Conservation (phyloP, 1,140 invertebrate genomes). For the Drosophila murphyi region DNA sequence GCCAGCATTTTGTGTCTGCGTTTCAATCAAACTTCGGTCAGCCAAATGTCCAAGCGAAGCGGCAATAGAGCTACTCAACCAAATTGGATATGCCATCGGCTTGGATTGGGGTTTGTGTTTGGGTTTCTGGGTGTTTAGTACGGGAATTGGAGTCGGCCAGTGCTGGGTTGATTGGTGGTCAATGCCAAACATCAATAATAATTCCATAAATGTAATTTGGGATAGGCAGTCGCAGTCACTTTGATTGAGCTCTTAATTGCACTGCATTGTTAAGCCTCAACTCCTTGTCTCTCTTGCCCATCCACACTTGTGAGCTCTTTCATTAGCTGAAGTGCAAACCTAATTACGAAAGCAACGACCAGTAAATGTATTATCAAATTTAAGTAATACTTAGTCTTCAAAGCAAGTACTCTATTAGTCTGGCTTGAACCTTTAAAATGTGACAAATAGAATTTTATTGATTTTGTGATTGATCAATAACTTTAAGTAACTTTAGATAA, state of each 20-base stretch:
- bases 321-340: conserved; percentile 61
- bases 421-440: too few relatives aligned
- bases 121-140: conserved; percentile 1
- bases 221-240: conserved; percentile 62
- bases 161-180: conserved; percentile 62
- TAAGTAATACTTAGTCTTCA: neutral
- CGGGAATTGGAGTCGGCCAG: conserved; percentile 27
- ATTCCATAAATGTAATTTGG: conserved; percentile 82
- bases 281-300: conserved; percentile 7
- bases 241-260: conserved; percentile 83
- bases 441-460: too few relatives aligned
- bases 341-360: conserved; percentile 9
- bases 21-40: conserved; percentile 54
- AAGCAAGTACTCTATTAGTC: neutral
- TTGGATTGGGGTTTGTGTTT: conserved; percentile 18
- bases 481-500: too few relatives aligned
- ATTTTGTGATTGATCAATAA: too few relatives aligned
- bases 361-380: neutral
- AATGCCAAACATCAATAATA: conserved; percentile 82
- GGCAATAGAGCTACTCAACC: conserved; percentile 65
- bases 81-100: conserved; percentile 74
- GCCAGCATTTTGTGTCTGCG: conserved; percentile 76
- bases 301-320: conserved; percentile 44
- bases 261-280: conserved; percentile 72
- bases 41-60: conserved; percentile 50